Evolutionary conservation across 2,113 vertebrate species (phyloP).

Genomic region (Tenebrosternarchus preto): DNA sequence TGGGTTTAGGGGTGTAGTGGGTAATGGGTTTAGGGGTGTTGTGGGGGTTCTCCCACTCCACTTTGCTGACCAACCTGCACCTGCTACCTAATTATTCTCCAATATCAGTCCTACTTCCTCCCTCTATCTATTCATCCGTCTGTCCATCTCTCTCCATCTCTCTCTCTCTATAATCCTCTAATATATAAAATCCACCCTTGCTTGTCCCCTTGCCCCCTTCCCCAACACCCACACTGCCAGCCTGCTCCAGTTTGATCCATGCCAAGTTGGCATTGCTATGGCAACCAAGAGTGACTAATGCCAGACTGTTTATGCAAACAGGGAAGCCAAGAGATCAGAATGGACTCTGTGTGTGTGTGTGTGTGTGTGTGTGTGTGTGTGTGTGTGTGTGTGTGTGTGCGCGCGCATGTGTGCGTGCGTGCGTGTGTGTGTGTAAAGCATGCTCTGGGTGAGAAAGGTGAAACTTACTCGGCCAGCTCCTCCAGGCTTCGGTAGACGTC

Average conservation of each 20-base stretch:
- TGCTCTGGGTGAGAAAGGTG: background rate
- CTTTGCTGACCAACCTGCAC: too few species aligned
- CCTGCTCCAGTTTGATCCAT: constrained; percentile 26
- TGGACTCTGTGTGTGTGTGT: constrained; percentile 45
- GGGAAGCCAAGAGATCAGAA: constrained; percentile 44
- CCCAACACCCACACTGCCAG: constrained; percentile 29
- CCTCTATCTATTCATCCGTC: too few species aligned
- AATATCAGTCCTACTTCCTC: too few species aligned
- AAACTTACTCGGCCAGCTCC: constrained; percentile 94
- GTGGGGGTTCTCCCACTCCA: too few species aligned
- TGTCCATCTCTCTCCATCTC: too few species aligned
- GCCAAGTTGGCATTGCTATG: constrained; percentile 61
- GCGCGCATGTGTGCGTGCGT: constrained; percentile 11
- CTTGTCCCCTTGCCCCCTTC: background rate
- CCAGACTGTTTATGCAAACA: constrained; percentile 55
- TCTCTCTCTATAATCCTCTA: too few species aligned
- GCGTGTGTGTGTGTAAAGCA: constrained; percentile 8
- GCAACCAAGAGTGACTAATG: constrained; percentile 62
- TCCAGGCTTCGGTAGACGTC: constrained; percentile 96
- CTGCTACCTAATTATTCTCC: too few species aligned
- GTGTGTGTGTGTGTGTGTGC: constrained; percentile 30
- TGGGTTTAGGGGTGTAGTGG: too few species aligned
- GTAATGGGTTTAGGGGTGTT: too few species aligned
- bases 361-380: constrained; percentile 36
- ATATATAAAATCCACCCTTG: background rate